Percentiles rank a stretch among this genome's conserved stretches.
phyloP scores from a whole-genome alignment of 2,888 invertebrate genomes.

The Busseola fusca region DNA sequence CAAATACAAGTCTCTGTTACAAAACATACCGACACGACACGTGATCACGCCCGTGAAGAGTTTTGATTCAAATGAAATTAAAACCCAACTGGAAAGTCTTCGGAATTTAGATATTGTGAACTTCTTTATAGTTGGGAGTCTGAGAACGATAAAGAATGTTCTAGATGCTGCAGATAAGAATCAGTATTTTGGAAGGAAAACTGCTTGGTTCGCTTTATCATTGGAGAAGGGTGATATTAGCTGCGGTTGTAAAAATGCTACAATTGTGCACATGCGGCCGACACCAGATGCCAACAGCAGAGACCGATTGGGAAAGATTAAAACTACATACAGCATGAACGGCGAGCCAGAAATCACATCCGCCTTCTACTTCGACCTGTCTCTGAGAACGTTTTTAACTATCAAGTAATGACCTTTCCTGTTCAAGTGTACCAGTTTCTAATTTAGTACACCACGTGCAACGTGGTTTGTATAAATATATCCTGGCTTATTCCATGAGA shows the following conservation, averaged over 20 bases:
- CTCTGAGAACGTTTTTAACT: constrained; percentile 92
- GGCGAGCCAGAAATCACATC: constrained; percentile 93
- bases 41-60: constrained; percentile 92
- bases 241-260: constrained; percentile 93
- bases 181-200: constrained; percentile 94
- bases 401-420: constrained; percentile 90
- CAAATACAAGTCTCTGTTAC: constrained; percentile 96
- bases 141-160: constrained; percentile 91
- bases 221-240: constrained; percentile 92
- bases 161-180: constrained; percentile 92
- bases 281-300: constrained; percentile 91
- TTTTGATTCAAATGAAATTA: constrained; percentile 90
- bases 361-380: constrained; percentile 96
- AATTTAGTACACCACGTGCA: constrained; percentile 74
- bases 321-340: constrained; percentile 92
- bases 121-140: constrained; percentile 94
- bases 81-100: constrained; percentile 92
- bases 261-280: constrained; percentile 93
- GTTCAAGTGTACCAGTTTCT: constrained; percentile 73
- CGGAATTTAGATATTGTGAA: constrained; percentile 96
- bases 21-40: constrained; percentile 97
- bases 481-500: constrained; percentile 80
- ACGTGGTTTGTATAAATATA: constrained; percentile 81
- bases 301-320: constrained; percentile 91
- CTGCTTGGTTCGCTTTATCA: constrained; percentile 96